These are phyloP conservation scores for Eurytemora carolleeae DNA, from an alignment of 1,140 invertebrate species.

Conservation along the genomic window DNA sequence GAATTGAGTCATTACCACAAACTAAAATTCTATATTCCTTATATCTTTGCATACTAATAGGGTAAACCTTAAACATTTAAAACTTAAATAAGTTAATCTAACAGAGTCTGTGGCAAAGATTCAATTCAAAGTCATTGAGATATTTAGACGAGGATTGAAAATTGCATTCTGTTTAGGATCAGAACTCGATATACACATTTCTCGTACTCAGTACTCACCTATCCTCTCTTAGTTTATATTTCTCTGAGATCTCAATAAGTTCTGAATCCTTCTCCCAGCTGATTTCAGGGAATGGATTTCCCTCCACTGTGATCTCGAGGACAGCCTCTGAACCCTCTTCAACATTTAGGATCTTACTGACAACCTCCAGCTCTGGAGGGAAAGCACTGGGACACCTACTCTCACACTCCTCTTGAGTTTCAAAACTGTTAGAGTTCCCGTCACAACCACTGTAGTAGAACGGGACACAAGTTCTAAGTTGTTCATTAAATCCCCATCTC, in stretches of 20 bases:
- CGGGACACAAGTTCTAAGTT: conserved; percentile 27
- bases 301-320: background rate
- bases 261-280: background rate
- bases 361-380: conserved; percentile 5
- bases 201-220: too few relatives aligned
- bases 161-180: too few relatives aligned
- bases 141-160: too few relatives aligned
- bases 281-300: background rate
- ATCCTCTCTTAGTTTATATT: background rate
- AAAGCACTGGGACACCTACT: conserved; percentile 20
- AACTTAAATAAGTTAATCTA: too few relatives aligned
- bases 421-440: conserved; percentile 38
- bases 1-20: too few relatives aligned
- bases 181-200: too few relatives aligned
- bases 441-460: conserved; percentile 37
- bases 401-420: conserved; percentile 55
- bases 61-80: too few relatives aligned
- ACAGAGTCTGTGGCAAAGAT: too few relatives aligned
- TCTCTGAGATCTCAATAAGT: background rate
- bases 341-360: background rate
- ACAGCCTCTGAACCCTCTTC: conserved; percentile 4
- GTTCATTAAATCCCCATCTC: conserved; percentile 32
- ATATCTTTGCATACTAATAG: too few relatives aligned
- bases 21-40: too few relatives aligned
- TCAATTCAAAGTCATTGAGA: too few relatives aligned